Conservation (phyloP, 2,797 vertebrate species). For the Hoplostethus mediterraneus region DNA sequence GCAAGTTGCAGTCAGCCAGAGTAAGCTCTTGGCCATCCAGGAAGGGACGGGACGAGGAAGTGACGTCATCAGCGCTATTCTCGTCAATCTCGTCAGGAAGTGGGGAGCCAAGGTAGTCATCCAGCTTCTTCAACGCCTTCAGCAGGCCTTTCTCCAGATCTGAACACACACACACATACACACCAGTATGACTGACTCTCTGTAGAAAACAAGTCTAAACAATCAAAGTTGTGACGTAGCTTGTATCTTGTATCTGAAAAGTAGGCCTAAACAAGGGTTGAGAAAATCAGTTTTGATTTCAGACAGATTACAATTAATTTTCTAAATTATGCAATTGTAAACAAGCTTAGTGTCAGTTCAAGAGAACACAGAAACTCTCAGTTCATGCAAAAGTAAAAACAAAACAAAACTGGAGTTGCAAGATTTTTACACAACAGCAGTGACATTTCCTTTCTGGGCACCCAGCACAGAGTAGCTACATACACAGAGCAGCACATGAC, state of each 20-base stretch:
- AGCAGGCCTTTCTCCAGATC: constrained; percentile 86
- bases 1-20: constrained; percentile 92
- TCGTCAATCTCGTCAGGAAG: constrained; percentile 93
- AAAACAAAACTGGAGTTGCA: not conserved
- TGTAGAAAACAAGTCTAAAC: too few relatives aligned
- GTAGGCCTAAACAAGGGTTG: too few relatives aligned
- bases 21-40: constrained; percentile 91
- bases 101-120: constrained; percentile 86
- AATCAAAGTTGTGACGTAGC: too few relatives aligned
- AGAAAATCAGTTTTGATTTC: not conserved
- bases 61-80: constrained; percentile 89
- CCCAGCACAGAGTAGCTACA: not conserved
- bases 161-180: constrained; percentile 40
- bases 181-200: not conserved
- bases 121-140: constrained; percentile 86
- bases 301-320: not conserved
- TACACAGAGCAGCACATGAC: constrained; percentile 28
- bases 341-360: too few relatives aligned
- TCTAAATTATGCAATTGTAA: too few relatives aligned
- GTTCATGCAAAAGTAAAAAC: too few relatives aligned
- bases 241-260: not conserved
- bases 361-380: not conserved
- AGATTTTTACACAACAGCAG: constrained; percentile 16
- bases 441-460: constrained; percentile 4
- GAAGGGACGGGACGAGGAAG: constrained; percentile 88